A percentile compares a stretch with the other conserved stretches of the same genome.
Evolutionary conservation across 2,888 invertebrate species (phyloP).

Genomic region (Schrankia costaestrigalis): DNA sequence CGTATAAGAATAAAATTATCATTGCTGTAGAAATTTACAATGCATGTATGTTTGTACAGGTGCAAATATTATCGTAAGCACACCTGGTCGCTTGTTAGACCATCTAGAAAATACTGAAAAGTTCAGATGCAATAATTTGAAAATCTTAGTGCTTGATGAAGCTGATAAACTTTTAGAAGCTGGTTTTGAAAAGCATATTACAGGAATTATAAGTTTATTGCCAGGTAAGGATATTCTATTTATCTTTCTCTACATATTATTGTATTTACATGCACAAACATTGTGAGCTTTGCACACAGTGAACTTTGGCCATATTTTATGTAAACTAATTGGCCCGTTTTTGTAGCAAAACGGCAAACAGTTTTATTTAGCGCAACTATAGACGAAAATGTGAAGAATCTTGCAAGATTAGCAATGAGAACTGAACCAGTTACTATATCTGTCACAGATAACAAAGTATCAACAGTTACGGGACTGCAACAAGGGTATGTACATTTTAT

Average conservation of each 20-base stretch:
- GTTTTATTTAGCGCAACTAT: conserved; percentile 99
- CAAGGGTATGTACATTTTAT: conserved; percentile 86
- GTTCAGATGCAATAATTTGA: conserved; percentile 93
- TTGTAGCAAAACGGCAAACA: conserved; percentile 92
- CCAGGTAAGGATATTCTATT: conserved; percentile 79
- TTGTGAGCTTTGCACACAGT: too few relatives aligned
- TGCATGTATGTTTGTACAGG: conserved; percentile 77
- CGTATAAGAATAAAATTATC: too few relatives aligned
- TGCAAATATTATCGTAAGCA: conserved; percentile 95
- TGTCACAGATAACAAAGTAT: conserved; percentile 87
- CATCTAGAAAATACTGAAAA: conserved; percentile 94
- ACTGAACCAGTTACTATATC: conserved; percentile 94
- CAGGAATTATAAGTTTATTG: conserved; percentile 92
- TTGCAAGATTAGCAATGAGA: conserved; percentile 92
- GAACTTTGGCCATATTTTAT: too few relatives aligned
- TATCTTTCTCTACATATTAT: not conserved
- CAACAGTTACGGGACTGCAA: conserved; percentile 89
- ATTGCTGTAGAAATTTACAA: too few relatives aligned
- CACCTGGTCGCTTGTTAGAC: conserved; percentile 96
- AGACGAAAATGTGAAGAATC: conserved; percentile 92
- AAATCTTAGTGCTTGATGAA: conserved; percentile 96
- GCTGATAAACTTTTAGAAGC: conserved; percentile 97
- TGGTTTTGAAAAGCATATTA: conserved; percentile 97
- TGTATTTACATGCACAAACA: not conserved
- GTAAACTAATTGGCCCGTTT: not conserved